Evolutionary conservation across 1,140 invertebrate genomes (phyloP).

Genomic region (Bicyclus anynana): DNA sequence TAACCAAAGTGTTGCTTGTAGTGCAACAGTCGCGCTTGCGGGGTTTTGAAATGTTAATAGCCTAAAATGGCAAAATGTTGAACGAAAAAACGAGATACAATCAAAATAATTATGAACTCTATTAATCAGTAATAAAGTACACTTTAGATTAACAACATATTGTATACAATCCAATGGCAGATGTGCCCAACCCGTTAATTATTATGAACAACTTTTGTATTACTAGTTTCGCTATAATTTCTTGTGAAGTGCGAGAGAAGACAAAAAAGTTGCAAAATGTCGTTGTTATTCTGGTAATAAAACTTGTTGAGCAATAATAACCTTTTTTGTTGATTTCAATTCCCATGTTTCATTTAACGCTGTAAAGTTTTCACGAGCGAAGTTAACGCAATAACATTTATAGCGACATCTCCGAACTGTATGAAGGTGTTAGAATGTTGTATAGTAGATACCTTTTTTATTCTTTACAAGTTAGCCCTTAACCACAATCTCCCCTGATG

Average conservation of each 20-base stretch:
- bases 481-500: too few relatives aligned
- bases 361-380: neutral
- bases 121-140: neutral
- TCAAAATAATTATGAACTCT: neutral
- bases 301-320: conserved; percentile 34
- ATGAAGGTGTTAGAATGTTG: too few relatives aligned
- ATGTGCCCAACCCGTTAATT: conserved; percentile 53
- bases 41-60: conserved; percentile 36
- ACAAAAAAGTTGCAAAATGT: conserved; percentile 45
- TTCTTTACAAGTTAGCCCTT: too few relatives aligned
- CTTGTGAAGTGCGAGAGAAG: conserved; percentile 39
- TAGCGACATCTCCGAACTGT: too few relatives aligned
- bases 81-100: conserved; percentile 32
- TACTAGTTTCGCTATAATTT: conserved; percentile 46
- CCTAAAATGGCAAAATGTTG: conserved; percentile 42
- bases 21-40: conserved; percentile 21
- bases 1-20: conserved; percentile 19
- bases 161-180: conserved; percentile 24
- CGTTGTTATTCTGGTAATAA: conserved; percentile 32
- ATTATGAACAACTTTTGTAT: conserved; percentile 46
- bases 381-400: too few relatives aligned
- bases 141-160: neutral
- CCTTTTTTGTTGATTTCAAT: conserved; percentile 1
- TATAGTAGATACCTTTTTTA: too few relatives aligned
- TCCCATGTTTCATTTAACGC: conserved; percentile 1